Conservation (phyloP, 1,140 invertebrate species). For the Thalassaphorura encarpata region DNA sequence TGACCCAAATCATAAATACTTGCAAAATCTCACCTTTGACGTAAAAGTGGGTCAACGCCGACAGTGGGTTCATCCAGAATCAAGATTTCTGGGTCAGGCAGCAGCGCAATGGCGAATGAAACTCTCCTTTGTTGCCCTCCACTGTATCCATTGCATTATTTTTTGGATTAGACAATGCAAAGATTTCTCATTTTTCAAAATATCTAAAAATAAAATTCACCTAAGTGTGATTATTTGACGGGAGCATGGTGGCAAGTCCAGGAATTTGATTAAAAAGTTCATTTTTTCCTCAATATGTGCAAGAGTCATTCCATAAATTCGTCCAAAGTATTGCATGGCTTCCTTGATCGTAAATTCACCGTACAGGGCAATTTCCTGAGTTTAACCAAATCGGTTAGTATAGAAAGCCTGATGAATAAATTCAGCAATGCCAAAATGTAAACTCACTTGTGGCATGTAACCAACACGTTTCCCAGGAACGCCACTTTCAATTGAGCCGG, state of each 20-base stretch:
- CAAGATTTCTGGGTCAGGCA: constrained; percentile 84
- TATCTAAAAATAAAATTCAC: too few species aligned
- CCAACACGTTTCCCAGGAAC: constrained; percentile 74
- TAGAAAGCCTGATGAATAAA: neutral
- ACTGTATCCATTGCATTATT: constrained; percentile 47
- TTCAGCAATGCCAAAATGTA: neutral
- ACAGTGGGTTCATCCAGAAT: constrained; percentile 90
- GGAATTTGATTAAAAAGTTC: constrained; percentile 77
- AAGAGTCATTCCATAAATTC: constrained; percentile 82
- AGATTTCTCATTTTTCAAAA: too few species aligned
- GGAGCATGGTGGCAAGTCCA: constrained; percentile 74
- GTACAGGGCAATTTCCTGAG: constrained; percentile 83
- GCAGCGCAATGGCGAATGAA: constrained; percentile 81
- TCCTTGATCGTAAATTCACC: constrained; percentile 90
- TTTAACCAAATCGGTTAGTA: neutral
- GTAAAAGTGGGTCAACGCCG: constrained; percentile 77
- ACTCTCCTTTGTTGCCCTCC: constrained; percentile 86
- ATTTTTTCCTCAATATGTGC: constrained; percentile 66
- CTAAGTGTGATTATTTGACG: constrained; percentile 79
- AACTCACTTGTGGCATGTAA: constrained; percentile 48
- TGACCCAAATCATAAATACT: neutral
- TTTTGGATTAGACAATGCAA: neutral
- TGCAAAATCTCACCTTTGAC: constrained; percentile 52
- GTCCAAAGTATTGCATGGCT: constrained; percentile 94
- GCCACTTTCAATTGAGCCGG: constrained; percentile 57